A percentile compares a stretch with the other conserved stretches of the same genome.
Conservation (phyloP, 2,113 vertebrate species). For the Dasypus novemcinctus region DNA sequence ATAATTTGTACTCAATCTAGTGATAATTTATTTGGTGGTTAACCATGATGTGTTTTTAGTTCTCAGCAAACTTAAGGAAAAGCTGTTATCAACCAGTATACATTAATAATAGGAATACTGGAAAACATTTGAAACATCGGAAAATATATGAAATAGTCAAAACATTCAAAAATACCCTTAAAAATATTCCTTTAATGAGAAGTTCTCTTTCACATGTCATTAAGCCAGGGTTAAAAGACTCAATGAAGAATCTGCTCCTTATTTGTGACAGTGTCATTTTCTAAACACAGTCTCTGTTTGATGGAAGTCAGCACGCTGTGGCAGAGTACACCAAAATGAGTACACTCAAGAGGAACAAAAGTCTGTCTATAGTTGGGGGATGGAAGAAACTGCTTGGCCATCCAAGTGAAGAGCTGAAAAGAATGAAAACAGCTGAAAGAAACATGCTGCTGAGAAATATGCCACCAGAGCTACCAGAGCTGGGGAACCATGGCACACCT, state of each 20-base stretch:
- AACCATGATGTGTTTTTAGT: slow-evolving; percentile 61
- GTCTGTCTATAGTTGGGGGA: neutral
- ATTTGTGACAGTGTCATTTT: slow-evolving; percentile 69
- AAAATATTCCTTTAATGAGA: slow-evolving; percentile 47
- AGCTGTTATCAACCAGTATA: slow-evolving; percentile 45
- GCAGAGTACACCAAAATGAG: neutral
- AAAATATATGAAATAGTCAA: neutral
- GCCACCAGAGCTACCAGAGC: fast-evolving
- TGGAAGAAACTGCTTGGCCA: slow-evolving; percentile 36
- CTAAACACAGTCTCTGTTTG: neutral
- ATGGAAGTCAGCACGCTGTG: too few relatives aligned
- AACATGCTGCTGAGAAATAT: fast-evolving
- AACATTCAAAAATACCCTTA: slow-evolving; percentile 17
- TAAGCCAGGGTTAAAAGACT: slow-evolving; percentile 61
- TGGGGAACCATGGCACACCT: fast-evolving
- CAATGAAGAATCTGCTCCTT: slow-evolving; percentile 55
- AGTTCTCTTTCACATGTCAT: slow-evolving; percentile 69
- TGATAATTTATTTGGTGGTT: slow-evolving; percentile 67
- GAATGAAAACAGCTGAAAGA: neutral
- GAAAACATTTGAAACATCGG: neutral
- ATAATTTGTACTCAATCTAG: neutral
- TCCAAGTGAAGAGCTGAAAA: slow-evolving; percentile 40
- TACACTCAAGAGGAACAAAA: slow-evolving; percentile 62
- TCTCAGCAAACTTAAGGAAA: slow-evolving; percentile 63
- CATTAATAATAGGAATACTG: neutral